A percentile compares a stretch with the other conserved stretches of the same genome.
Evolutionary conservation across 2,797 vertebrate species (phyloP).

Genomic region (Gallinago stenura): DNA sequence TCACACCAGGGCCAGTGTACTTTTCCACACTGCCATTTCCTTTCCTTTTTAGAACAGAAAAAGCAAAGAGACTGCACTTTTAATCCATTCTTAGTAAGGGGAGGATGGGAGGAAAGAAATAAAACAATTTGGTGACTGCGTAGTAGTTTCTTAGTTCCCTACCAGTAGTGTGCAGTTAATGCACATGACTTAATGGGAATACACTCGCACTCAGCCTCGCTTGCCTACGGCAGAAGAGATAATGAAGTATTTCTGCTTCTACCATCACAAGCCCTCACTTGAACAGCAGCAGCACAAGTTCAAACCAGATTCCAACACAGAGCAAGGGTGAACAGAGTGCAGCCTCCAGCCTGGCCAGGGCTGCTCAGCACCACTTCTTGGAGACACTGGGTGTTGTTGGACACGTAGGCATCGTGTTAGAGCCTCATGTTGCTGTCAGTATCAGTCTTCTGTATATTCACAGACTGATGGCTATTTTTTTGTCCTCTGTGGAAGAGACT

Average conservation of each 20-base stretch:
- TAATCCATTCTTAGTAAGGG: background rate
- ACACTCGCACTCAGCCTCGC: background rate
- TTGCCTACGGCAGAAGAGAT: background rate
- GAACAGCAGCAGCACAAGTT: background rate
- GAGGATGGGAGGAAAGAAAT: background rate
- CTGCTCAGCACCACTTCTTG: accelerated
- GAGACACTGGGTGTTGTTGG: background rate
- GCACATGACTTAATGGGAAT: background rate
- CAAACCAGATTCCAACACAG: background rate
- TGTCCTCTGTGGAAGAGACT: background rate
- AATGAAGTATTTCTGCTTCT: slow-evolving; percentile 24
- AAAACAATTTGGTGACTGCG: background rate
- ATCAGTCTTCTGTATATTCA: background rate
- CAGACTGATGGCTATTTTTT: background rate
- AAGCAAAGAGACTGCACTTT: background rate
- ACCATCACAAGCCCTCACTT: background rate
- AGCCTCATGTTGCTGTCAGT: background rate
- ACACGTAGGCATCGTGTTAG: accelerated
- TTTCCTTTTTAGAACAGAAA: background rate
- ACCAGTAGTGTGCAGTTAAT: background rate
- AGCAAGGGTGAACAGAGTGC: background rate
- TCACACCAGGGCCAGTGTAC: background rate
- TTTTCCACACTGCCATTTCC: slow-evolving; percentile 5
- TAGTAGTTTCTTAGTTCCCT: background rate
- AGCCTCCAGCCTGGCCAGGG: background rate